phyloP scores from a whole-genome alignment of 2,797 vertebrate species.

The Pristis pectinata region DNA sequence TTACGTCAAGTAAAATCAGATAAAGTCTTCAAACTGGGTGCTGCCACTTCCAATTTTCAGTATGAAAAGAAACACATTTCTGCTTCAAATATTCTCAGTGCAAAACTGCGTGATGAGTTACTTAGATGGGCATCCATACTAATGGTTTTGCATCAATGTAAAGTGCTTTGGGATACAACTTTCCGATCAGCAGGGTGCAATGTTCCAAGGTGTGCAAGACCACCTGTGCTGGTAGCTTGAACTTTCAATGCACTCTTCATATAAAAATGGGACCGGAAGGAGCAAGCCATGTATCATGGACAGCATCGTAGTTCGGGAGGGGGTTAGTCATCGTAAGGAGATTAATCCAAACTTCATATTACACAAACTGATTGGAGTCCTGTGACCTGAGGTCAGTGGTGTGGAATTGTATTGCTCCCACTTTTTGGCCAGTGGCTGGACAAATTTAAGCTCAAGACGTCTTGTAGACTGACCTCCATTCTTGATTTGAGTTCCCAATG shows the following conservation, averaged over 20 bases:
- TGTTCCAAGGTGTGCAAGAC: not conserved
- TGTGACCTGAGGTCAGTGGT: not conserved
- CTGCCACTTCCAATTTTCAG: slow-evolving; percentile 8
- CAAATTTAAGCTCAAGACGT: not conserved
- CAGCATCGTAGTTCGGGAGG: not conserved
- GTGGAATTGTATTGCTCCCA: not conserved
- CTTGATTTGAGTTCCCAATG: not conserved
- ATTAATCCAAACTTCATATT: not conserved
- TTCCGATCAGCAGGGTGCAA: no score
- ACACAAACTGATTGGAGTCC: not conserved
- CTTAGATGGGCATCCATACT: not conserved
- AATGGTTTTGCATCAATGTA: no score
- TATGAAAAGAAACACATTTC: not conserved
- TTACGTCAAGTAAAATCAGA: slow-evolving; percentile 6
- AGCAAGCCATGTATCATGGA: not conserved
- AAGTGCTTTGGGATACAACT: not conserved
- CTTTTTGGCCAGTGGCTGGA: not conserved
- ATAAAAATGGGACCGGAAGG: not conserved
- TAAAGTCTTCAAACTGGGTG: not conserved
- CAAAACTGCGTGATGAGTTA: not conserved
- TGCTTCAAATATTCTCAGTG: not conserved
- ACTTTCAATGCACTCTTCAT: not conserved
- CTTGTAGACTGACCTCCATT: not conserved
- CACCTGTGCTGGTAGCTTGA: no score
- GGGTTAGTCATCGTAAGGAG: not conserved